Base-by-base conservation (phyloP, 2,888 invertebrate species). In the Caenorhabditis afra region DNA sequence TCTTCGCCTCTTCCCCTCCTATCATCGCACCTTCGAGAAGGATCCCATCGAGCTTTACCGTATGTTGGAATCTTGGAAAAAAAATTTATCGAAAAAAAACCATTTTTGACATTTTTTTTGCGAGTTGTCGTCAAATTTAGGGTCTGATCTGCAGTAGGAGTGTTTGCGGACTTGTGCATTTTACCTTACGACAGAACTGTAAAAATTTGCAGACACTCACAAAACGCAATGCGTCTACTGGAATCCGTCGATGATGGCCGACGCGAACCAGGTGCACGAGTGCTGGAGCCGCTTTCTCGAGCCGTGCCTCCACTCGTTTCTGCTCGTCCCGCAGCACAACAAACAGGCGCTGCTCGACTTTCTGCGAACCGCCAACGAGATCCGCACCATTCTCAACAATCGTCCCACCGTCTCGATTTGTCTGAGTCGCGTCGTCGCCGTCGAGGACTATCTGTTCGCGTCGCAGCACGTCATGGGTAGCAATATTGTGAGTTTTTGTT, bases 241-340 rank as follows among this genome's bases (percentile, higher is more conserved):
- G 76, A 68, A 77, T 45, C 76, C 76, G 39, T 58, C 53, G 29
- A 44, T 50, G 22, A 22, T 50, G 11, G 44, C 47, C 37, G 70
- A 77, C 37, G 58, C 58, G 11, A 77, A 77, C 14, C 20, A 52
- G 23, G 64, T 77, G 76, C 58, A 44, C 39, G 64, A 64, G 16
- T 58, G 58, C 7, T 77, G 76, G 76, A 45, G 29, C 18, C 67
- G 68, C 49, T 77, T 77, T 47, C 58, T 77, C 22, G 76, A 77
- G 14, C 47, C 64, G 5, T 77, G 68, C 29, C 59, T 77, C 16
- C 65, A 64, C 18, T 67, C 67, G 29, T 58, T 77, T 16, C 53
- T 77, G 16, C 55, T 77, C 10, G 68, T 68, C 12, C 68, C 76
- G 22, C 45, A 70, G n/a, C 29, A 29, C 29, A 49, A 53, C 20